These are phyloP conservation scores for Microctenopoma stevenorrisi DNA, from an alignment of 2,797 vertebrate species.

Conservation along the genomic window DNA sequence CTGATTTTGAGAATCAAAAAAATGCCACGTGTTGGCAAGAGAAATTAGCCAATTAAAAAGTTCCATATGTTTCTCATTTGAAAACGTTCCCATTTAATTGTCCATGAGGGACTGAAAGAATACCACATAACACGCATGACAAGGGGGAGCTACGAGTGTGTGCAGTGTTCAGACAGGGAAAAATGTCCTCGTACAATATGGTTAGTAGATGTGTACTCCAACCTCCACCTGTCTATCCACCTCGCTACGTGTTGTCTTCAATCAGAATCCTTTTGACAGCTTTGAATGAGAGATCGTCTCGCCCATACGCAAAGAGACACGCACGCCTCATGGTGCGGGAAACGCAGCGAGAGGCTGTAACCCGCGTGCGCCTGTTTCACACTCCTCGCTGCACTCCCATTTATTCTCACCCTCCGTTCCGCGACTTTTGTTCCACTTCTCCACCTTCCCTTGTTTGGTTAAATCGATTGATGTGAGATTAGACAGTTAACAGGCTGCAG, in stretches of 20 bases:
- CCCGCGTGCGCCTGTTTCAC: constrained; percentile 39
- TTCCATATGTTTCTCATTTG: constrained; percentile 86
- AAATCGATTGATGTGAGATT: constrained; percentile 78
- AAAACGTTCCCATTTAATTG: constrained; percentile 83
- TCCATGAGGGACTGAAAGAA: constrained; percentile 75
- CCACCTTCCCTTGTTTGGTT: constrained; percentile 68
- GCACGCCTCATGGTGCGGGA: constrained; percentile 15
- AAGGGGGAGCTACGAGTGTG: constrained; percentile 24
- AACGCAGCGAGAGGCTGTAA: constrained; percentile 41
- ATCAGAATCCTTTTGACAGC: constrained; percentile 34
- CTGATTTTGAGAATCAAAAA: constrained; percentile 71
- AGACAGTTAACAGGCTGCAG: constrained; percentile 80
- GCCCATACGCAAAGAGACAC: constrained; percentile 13
- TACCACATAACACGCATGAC: constrained; percentile 49
- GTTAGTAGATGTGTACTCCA: constrained; percentile 5
- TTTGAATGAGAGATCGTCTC: constrained; percentile 11
- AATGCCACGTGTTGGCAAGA: constrained; percentile 78
- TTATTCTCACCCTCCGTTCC: constrained; percentile 43
- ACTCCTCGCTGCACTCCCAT: constrained; percentile 44
- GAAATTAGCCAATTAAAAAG: constrained; percentile 86
- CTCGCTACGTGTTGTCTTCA: constrained; percentile 28
- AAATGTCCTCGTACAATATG: constrained; percentile 12
- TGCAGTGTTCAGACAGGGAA: constrained; percentile 24
- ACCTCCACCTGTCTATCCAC: constrained; percentile 9
- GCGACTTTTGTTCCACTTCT: constrained; percentile 55